Evolutionary conservation across 2,797 vertebrate species (phyloP).

Genomic region (Brachyrhaphis roseni): DNA sequence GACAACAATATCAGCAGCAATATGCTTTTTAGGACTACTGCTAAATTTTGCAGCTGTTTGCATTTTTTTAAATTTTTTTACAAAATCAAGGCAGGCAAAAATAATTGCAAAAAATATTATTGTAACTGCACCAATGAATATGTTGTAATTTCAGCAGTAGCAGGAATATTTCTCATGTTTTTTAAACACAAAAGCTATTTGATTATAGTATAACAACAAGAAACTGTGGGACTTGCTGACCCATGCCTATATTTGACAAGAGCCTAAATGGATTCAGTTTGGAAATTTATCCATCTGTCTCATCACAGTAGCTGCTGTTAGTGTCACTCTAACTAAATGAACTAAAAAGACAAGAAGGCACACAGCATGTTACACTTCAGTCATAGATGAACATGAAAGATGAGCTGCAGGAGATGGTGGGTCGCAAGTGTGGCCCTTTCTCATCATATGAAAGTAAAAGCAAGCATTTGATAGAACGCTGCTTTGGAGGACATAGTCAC

Average conservation of each 20-base stretch:
- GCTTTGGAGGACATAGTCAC: background rate
- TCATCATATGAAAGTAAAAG: constrained; percentile 10
- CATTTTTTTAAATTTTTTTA: too few species aligned
- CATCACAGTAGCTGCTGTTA: constrained; percentile 44
- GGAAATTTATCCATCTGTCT: constrained; percentile 56
- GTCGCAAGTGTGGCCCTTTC: constrained; percentile 18
- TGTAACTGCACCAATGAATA: background rate
- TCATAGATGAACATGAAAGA: constrained; percentile 48
- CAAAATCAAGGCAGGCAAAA: background rate
- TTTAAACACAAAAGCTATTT: background rate
- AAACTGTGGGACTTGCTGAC: background rate
- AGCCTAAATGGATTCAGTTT: constrained; percentile 37
- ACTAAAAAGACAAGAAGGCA: constrained; percentile 15
- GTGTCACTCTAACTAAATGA: constrained; percentile 12
- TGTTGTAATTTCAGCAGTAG: background rate
- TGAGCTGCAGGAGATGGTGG: constrained; percentile 47
- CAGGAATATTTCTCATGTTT: background rate
- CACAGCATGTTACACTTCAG: constrained; percentile 34
- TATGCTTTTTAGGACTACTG: background rate
- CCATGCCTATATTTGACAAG: background rate
- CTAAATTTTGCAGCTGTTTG: background rate
- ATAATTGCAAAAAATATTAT: background rate
- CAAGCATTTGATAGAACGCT: constrained; percentile 8
- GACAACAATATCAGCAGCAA: background rate
- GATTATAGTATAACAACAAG: background rate